Evolutionary conservation across 2,113 vertebrate species (phyloP).

Genomic region (Corydoras maculifer): DNA sequence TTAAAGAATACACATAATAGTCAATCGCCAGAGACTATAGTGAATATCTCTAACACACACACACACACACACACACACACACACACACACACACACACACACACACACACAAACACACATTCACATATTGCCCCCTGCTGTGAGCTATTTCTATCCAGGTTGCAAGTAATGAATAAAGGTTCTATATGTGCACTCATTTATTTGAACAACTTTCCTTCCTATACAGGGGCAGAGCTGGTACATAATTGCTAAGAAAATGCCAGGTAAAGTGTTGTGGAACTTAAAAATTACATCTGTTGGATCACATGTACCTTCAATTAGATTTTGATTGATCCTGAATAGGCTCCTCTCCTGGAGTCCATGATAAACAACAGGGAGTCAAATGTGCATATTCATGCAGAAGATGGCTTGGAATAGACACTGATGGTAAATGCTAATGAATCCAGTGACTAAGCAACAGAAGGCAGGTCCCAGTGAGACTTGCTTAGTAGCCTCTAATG

Average conservation of each 20-base stretch:
- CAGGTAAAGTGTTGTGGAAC: background rate
- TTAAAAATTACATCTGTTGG: slow-evolving; percentile 12
- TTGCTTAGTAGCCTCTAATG: slow-evolving; percentile 32
- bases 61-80: background rate
- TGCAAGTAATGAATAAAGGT: slow-evolving; percentile 17
- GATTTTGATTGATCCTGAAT: slow-evolving; percentile 7
- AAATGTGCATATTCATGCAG: slow-evolving; percentile 20
- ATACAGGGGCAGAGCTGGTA: slow-evolving; percentile 27
- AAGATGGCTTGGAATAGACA: slow-evolving; percentile 19
- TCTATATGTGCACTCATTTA: slow-evolving; percentile 23
- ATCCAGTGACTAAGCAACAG: slow-evolving; percentile 20
- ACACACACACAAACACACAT: background rate
- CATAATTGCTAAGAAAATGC: slow-evolving; percentile 13
- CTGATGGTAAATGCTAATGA: slow-evolving; percentile 36
- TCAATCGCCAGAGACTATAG: slow-evolving; percentile 40
- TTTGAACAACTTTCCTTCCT: slow-evolving; percentile 19
- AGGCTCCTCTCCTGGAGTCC: slow-evolving; percentile 16
- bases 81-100: too few relatives aligned
- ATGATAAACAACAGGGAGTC: slow-evolving; percentile 15
- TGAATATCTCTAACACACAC: slow-evolving; percentile 15
- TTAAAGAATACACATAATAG: slow-evolving; percentile 33
- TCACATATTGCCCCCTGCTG: slow-evolving; percentile 36
- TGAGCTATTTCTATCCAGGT: slow-evolving; percentile 30
- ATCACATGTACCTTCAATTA: background rate
- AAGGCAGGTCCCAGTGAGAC: slow-evolving; percentile 29